Percentiles rank a stretch among this genome's conserved stretches.
Conservation (phyloP, 2,888 invertebrate species). For the Chaetogeoica ovagalla region DNA sequence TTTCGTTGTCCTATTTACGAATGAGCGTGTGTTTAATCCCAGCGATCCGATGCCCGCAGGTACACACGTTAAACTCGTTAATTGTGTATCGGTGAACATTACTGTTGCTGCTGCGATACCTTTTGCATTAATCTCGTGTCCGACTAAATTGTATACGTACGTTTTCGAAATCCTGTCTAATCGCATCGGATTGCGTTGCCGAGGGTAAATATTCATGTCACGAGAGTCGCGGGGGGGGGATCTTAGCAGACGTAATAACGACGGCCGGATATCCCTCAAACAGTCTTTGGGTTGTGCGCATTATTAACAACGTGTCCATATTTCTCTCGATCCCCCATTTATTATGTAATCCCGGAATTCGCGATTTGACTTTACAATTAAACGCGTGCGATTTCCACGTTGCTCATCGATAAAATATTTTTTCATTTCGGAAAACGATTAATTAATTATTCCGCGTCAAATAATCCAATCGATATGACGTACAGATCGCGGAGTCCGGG, state of each 20-base stretch:
- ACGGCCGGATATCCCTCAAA: too few relatives aligned
- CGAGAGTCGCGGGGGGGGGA: conserved; percentile 8
- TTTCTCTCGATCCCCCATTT: neutral
- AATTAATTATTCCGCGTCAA: too few relatives aligned
- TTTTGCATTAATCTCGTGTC: conserved; percentile 9
- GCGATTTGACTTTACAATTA: too few relatives aligned
- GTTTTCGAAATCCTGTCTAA: conserved; percentile 20
- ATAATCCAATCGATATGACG: too few relatives aligned
- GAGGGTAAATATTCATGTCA: neutral
- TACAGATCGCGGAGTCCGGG: too few relatives aligned
- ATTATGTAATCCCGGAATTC: too few relatives aligned
- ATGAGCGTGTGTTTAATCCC: conserved; percentile 8
- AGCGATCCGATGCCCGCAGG: neutral
- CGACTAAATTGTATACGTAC: conserved; percentile 6
- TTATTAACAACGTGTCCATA: neutral
- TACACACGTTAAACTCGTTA: conserved; percentile 14
- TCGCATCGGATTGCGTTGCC: conserved; percentile 30
- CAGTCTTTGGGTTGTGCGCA: neutral
- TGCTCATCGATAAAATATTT: too few relatives aligned
- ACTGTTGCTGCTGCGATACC: conserved; percentile 4
- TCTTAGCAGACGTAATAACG: conserved; percentile 10
- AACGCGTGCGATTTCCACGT: too few relatives aligned
- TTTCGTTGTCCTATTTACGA: neutral
- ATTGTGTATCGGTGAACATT: neutral
- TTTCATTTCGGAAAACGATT: too few relatives aligned